Conservation (phyloP, 2,888 invertebrate species). For the Beris chalybata region DNA sequence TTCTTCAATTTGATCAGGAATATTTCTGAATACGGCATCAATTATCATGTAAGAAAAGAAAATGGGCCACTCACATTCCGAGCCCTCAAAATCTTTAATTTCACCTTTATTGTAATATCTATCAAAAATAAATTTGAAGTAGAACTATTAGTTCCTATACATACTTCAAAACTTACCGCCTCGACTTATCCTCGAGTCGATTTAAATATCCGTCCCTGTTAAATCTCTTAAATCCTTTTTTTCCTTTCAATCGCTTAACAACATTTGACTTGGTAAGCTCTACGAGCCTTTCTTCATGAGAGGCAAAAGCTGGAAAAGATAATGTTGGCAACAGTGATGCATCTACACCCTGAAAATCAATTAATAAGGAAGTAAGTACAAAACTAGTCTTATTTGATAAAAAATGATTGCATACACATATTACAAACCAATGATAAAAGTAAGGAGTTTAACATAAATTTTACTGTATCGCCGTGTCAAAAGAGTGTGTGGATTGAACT, state of each 20-base stretch:
- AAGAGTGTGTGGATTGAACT: too few relatives aligned
- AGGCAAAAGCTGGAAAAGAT: conserved; percentile 97
- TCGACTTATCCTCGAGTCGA: conserved; percentile 77
- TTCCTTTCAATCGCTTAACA: conserved; percentile 77
- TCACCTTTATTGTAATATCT: conserved; percentile 87
- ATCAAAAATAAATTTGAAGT: background rate
- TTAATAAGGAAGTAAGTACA: too few relatives aligned
- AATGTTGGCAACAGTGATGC: conserved; percentile 88
- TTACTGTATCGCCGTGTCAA: too few relatives aligned
- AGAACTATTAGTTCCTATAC: too few relatives aligned
- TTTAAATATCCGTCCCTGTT: conserved; percentile 93
- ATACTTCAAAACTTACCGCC: conserved; percentile 53
- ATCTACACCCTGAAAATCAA: conserved; percentile 79
- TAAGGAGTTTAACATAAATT: too few relatives aligned
- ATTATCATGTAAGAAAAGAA: conserved; percentile 96
- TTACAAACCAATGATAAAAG: too few relatives aligned
- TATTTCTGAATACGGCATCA: conserved; percentile 87
- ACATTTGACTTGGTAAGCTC: conserved; percentile 85
- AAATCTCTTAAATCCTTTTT: conserved; percentile 92
- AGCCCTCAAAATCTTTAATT: conserved; percentile 91
- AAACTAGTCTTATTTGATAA: too few relatives aligned
- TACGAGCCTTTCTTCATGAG: conserved; percentile 91
- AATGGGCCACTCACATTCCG: conserved; percentile 98
- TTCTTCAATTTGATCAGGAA: conserved; percentile 88
- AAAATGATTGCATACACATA: too few relatives aligned